These are phyloP conservation scores for Hololepta plana DNA, from an alignment of 2,888 invertebrate genomes.

Conservation along the genomic window DNA sequence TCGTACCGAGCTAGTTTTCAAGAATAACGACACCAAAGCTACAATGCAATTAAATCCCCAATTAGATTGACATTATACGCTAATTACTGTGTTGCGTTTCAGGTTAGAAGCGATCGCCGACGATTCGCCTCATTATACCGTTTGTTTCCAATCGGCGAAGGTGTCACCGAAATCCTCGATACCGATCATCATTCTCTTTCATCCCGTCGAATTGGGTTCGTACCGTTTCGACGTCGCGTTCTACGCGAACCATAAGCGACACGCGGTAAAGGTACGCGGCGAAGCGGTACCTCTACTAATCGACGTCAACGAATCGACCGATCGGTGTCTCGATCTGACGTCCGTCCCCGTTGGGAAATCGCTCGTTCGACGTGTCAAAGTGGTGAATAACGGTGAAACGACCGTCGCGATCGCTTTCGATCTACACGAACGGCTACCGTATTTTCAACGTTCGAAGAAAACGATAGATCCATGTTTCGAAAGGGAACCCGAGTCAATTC, in stretches of 20 bases:
- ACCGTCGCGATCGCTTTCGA: slow-evolving; percentile 34
- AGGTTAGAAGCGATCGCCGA: slow-evolving; percentile 35
- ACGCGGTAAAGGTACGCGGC: slow-evolving; percentile 34
- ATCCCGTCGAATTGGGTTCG: slow-evolving; percentile 31
- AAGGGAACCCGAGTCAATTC: slow-evolving; percentile 11
- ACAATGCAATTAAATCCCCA: slow-evolving; percentile 18
- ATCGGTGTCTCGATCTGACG: slow-evolving; percentile 27
- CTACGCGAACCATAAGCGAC: slow-evolving; percentile 33
- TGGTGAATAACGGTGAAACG: slow-evolving; percentile 38
- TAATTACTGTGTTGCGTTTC: too few species aligned
- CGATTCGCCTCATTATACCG: slow-evolving; percentile 31
- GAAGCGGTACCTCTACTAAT: slow-evolving; percentile 31
- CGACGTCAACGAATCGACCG: slow-evolving; percentile 19
- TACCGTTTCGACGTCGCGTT: slow-evolving; percentile 35
- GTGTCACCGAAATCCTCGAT: slow-evolving; percentile 29
- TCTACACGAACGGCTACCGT: slow-evolving; percentile 31
- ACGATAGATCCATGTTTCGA: slow-evolving; percentile 15
- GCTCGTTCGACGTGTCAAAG: slow-evolving; percentile 31
- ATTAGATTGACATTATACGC: slow-evolving; percentile 6
- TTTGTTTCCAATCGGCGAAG: slow-evolving; percentile 27
- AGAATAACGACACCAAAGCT: slow-evolving; percentile 20
- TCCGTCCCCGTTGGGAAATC: slow-evolving; percentile 28
- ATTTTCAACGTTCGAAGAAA: slow-evolving; percentile 11
- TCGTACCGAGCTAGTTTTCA: slow-evolving; percentile 22
- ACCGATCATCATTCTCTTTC: too few species aligned